Evolutionary conservation across 2,888 invertebrate species (phyloP).

Genomic region (Prosopocoilus inquinatus): DNA sequence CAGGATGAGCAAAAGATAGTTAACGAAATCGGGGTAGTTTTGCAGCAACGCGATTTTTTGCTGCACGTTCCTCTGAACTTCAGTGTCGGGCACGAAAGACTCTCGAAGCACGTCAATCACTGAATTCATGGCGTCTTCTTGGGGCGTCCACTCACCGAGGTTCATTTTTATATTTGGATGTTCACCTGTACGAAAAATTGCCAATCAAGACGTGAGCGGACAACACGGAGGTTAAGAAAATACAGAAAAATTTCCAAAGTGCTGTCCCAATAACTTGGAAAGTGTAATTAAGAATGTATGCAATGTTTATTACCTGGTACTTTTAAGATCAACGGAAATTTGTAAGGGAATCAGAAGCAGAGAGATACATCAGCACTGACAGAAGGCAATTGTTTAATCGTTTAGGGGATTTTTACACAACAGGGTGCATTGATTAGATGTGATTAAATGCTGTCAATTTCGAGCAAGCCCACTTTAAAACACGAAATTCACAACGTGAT

Average conservation of each 20-base stretch:
- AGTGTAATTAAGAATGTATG: too few relatives aligned
- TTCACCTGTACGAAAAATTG: slow-evolving; percentile 8
- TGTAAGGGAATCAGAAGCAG: slow-evolving; percentile 16
- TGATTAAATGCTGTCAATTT: too few relatives aligned
- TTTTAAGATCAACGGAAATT: slow-evolving; percentile 19
- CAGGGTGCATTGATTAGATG: too few relatives aligned
- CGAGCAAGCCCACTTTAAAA: too few relatives aligned
- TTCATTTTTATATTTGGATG: slow-evolving; percentile 44
- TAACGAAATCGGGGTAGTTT: slow-evolving; percentile 96
- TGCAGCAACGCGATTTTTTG: slow-evolving; percentile 97
- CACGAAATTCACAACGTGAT: too few relatives aligned
- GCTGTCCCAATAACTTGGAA: too few relatives aligned
- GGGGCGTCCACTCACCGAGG: slow-evolving; percentile 85
- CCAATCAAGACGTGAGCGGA: slow-evolving; percentile 4
- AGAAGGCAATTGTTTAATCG: neutral
- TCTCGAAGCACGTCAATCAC: slow-evolving; percentile 95
- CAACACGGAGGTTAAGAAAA: slow-evolving; percentile 13
- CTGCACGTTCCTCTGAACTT: slow-evolving; percentile 93
- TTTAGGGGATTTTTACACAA: too few relatives aligned
- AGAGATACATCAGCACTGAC: slow-evolving; percentile 16
- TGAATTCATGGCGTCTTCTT: slow-evolving; percentile 91
- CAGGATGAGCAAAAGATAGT: slow-evolving; percentile 95
- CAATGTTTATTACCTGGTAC: slow-evolving; percentile 14
- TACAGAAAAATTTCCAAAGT: too few relatives aligned
- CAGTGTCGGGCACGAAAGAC: slow-evolving; percentile 95